phyloP scores from a whole-genome alignment of 2,113 vertebrate species.

The Garra rufa region DNA sequence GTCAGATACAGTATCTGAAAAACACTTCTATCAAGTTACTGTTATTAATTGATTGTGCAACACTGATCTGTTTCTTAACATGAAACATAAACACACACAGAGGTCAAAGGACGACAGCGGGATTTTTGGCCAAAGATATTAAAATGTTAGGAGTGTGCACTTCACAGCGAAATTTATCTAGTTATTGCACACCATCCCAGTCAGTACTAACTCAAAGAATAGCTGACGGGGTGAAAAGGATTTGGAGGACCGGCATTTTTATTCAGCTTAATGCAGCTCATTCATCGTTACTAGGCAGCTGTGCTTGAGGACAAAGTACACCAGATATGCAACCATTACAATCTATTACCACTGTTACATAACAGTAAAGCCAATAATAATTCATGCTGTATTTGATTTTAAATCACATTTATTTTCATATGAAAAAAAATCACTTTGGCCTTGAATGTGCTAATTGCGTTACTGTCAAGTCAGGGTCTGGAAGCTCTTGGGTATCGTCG shows the following conservation, averaged over 20 bases:
- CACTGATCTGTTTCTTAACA: background rate
- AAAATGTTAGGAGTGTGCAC: background rate
- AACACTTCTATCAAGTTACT: slow-evolving; percentile 30
- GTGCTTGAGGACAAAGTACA: background rate
- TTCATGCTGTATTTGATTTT: background rate
- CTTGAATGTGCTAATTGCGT: no score
- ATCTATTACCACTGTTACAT: background rate
- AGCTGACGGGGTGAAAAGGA: background rate
- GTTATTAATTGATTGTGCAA: slow-evolving; percentile 1
- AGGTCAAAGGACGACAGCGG: background rate
- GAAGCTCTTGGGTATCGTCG: no score
- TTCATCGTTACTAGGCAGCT: slow-evolving; percentile 2
- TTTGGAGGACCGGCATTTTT: background rate
- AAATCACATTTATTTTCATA: background rate
- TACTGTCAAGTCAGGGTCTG: no score
- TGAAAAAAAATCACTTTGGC: background rate
- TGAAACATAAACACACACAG: background rate
- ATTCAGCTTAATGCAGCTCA: slow-evolving; percentile 2
- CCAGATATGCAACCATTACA: background rate
- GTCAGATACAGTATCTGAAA: slow-evolving; percentile 9
- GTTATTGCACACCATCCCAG: background rate
- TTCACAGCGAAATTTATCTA: background rate
- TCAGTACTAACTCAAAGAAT: background rate
- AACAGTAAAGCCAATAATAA: background rate
- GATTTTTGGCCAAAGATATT: background rate